phyloP scores from a whole-genome alignment of 2,113 vertebrate genomes.

The Passer montanus region DNA sequence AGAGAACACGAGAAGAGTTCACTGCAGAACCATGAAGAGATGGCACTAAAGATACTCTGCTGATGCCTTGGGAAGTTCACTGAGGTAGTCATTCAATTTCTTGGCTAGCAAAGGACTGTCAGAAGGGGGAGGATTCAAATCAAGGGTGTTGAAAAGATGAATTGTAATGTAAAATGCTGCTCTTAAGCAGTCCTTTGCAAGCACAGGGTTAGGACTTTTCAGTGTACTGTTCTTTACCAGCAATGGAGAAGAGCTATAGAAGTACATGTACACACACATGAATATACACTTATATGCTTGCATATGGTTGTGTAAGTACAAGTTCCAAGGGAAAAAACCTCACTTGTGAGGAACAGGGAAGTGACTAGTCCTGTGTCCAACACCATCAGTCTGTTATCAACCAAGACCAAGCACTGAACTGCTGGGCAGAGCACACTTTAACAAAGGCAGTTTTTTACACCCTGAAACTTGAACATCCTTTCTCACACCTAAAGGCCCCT shows the following conservation, averaged over 20 bases:
- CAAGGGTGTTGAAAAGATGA: background rate
- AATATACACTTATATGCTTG: background rate
- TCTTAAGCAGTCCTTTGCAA: background rate
- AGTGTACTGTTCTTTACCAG: background rate
- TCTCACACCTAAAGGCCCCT: background rate
- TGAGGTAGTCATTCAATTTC: background rate
- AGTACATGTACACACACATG: background rate
- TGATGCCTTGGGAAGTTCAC: background rate
- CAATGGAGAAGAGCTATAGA: background rate
- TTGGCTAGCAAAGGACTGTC: background rate
- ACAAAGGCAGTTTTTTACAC: rapidly evolving
- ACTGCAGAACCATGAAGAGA: background rate
- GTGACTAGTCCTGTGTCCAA: background rate
- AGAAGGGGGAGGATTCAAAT: background rate
- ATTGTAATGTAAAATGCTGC: background rate
- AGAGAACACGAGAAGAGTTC: background rate
- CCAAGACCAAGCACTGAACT: background rate
- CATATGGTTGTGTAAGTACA: background rate
- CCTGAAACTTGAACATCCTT: background rate
- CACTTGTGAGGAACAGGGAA: background rate
- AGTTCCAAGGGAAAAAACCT: background rate
- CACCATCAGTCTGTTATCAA: background rate
- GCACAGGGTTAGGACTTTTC: background rate
- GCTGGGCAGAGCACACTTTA: background rate
- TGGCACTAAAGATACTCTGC: background rate